These are phyloP conservation scores for human (Homo sapiens) DNA, from an alignment of 2,113 vertebrate genomes.

Conservation along the genomic window DNA sequence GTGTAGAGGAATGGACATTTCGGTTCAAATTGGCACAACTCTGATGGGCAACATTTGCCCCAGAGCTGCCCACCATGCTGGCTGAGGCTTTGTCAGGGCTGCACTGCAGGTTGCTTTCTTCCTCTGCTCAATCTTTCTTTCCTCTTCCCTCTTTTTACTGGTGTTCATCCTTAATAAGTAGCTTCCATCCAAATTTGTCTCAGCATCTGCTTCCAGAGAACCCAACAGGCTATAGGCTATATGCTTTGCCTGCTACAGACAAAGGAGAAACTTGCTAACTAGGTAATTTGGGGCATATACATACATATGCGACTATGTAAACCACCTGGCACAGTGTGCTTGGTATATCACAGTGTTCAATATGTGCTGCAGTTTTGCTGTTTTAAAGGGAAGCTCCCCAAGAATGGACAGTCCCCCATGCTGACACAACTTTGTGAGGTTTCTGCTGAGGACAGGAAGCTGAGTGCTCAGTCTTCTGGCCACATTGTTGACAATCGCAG, in stretches of 20 bases:
- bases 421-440: background rate
- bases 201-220: background rate
- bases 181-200: background rate
- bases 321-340: background rate
- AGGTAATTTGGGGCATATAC: background rate
- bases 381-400: background rate
- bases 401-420: background rate
- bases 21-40: background rate
- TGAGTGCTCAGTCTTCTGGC: background rate
- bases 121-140: background rate
- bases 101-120: background rate
- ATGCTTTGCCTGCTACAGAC: background rate
- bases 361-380: background rate
- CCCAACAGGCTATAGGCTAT: too few relatives aligned
- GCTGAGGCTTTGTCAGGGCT: background rate
- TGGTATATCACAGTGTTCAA: background rate
- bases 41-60: background rate
- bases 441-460: background rate
- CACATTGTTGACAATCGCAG: background rate
- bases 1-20: background rate
- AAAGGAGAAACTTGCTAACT: background rate
- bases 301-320: background rate
- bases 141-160: background rate
- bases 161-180: background rate
- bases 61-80: background rate